A percentile compares a stretch with the other conserved stretches of the same genome.
phyloP scores from a whole-genome alignment of 2,797 vertebrate species.

The Cyprinella venusta region DNA sequence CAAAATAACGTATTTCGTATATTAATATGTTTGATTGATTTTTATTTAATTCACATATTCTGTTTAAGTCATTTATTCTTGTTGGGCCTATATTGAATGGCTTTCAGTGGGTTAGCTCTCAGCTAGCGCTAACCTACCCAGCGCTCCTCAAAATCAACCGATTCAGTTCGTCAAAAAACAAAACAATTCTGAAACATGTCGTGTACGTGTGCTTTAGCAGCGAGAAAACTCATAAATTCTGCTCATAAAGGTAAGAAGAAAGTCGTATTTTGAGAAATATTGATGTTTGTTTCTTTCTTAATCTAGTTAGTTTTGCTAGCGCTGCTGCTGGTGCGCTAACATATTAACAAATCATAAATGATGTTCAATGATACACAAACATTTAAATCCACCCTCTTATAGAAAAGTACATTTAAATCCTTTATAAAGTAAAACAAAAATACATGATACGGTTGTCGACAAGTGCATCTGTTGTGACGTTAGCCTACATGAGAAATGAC shows the following conservation, averaged over 20 bases:
- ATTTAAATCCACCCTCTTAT: neutral
- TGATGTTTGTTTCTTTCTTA: neutral
- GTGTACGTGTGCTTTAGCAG: constrained; percentile 64
- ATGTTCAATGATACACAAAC: neutral
- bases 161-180: neutral
- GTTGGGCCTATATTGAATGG: constrained; percentile 40
- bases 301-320: constrained; percentile 5
- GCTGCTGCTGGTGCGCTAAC: neutral
- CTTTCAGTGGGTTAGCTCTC: constrained; percentile 30
- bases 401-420: neutral
- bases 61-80: neutral
- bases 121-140: constrained; percentile 40
- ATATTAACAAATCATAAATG: neutral
- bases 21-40: neutral
- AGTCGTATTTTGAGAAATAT: neutral
- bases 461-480: neutral
- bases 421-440: neutral
- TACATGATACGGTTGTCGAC: neutral
- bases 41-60: neutral
- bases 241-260: constrained; percentile 63
- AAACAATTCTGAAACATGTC: constrained; percentile 60
- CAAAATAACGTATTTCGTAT: neutral
- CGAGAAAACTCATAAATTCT: constrained; percentile 61
- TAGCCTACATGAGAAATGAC: neutral
- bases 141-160: constrained; percentile 26